phyloP scores from a whole-genome alignment of 2,888 invertebrate species.

The Allolobophora icterica region DNA sequence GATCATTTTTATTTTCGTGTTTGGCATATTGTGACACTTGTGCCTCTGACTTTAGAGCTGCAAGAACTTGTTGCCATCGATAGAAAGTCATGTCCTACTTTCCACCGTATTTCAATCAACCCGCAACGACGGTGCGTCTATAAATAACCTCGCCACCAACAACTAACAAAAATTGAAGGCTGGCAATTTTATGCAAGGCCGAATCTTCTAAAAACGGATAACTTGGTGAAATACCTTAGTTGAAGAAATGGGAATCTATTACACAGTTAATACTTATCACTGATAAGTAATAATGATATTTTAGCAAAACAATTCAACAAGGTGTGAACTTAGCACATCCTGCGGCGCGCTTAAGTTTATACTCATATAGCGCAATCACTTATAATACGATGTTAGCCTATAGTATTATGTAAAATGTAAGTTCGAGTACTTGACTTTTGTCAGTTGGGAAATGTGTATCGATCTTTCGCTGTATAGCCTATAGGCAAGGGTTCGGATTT shows the following conservation, averaged over 20 bases:
- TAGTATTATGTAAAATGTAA: neutral
- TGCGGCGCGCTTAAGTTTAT: neutral
- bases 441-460: neutral
- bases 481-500: no score
- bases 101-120: neutral
- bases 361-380: neutral
- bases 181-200: neutral
- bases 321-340: neutral
- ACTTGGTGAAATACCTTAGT: neutral
- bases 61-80: neutral
- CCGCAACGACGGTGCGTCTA: neutral
- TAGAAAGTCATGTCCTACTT: neutral
- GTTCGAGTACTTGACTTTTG: neutral
- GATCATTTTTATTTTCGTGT: neutral
- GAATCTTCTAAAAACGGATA: neutral
- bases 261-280: neutral
- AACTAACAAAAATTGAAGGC: neutral
- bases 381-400: neutral
- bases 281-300: neutral
- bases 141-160: neutral
- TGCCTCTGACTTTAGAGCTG: no score
- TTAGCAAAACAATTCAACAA: neutral
- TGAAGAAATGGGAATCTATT: neutral
- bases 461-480: no score
- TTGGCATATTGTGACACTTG: neutral